Conservation (phyloP, 2,888 invertebrate genomes). For the Metellina segmentata region DNA sequence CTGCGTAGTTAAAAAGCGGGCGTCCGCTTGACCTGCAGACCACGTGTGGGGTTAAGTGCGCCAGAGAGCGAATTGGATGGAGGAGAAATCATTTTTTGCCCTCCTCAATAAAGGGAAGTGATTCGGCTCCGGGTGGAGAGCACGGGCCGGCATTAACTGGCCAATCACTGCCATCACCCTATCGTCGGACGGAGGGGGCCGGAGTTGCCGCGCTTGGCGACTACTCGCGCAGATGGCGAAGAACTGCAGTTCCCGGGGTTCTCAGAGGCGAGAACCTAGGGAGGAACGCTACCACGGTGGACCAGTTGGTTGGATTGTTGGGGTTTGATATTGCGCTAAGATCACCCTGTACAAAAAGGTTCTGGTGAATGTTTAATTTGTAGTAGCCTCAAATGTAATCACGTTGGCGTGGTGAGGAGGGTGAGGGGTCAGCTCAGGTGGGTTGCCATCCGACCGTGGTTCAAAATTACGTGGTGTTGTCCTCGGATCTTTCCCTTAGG, state of each 20-base stretch:
- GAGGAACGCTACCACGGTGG: not conserved
- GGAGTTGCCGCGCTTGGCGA: constrained; percentile 2
- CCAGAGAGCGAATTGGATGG: constrained; percentile 26
- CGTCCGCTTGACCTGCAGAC: constrained; percentile 69
- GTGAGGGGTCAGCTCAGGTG: too few relatives aligned
- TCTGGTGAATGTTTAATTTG: too few relatives aligned
- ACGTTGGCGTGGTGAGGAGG: too few relatives aligned
- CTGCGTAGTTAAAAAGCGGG: not conserved
- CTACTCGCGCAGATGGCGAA: constrained; percentile 17
- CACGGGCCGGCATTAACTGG: constrained; percentile 67
- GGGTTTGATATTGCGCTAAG: too few relatives aligned
- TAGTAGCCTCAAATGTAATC: too few relatives aligned
- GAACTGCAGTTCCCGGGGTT: not conserved
- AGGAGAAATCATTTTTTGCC: constrained; percentile 63
- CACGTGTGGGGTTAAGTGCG: constrained; percentile 75
- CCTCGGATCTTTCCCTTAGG: too few relatives aligned
- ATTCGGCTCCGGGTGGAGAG: constrained; percentile 49
- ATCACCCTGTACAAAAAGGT: too few relatives aligned
- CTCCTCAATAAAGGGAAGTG: constrained; percentile 74
- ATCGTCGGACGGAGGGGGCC: constrained; percentile 54
- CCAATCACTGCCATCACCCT: constrained; percentile 76
- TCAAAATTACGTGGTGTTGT: too few relatives aligned
- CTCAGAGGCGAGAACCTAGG: not conserved
- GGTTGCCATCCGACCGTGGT: too few relatives aligned
- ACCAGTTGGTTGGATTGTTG: too few relatives aligned